Conservation (phyloP, 2,888 invertebrate genomes). For the Erebia palarica region DNA sequence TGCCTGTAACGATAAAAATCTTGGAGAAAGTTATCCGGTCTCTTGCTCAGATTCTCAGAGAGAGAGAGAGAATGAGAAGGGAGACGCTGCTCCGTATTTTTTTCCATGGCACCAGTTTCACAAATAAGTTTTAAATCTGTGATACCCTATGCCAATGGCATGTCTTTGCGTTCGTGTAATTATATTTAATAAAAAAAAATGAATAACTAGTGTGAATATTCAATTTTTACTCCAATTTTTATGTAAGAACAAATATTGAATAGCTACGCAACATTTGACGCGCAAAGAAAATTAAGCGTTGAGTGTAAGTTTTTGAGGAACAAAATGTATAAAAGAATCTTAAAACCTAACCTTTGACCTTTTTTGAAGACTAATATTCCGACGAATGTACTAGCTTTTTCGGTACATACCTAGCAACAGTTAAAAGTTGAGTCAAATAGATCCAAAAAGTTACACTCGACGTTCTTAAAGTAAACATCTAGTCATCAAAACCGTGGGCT, state of each 20-base stretch:
- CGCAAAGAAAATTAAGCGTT: slow-evolving; percentile 6
- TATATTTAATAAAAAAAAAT: slow-evolving; percentile 12
- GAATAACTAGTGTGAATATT: slow-evolving; percentile 2
- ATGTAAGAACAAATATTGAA: slow-evolving; percentile 16
- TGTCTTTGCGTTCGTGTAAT: slow-evolving; percentile 9
- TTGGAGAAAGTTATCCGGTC: too few species aligned
- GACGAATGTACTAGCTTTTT: too few species aligned
- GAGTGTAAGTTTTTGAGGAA: slow-evolving; percentile 2
- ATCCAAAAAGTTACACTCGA: slow-evolving; percentile 12
- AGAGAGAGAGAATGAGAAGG: not conserved
- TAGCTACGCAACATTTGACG: slow-evolving; percentile 18
- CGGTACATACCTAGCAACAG: too few species aligned
- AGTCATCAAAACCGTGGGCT: slow-evolving; percentile 40
- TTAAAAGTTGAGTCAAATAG: too few species aligned
- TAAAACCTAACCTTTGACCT: too few species aligned
- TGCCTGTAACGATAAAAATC: too few species aligned
- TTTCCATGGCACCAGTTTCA: not conserved
- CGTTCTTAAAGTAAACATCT: slow-evolving; percentile 39
- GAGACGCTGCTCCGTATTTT: not conserved
- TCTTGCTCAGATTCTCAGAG: not conserved
- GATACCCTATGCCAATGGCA: not conserved
- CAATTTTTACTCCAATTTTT: slow-evolving; percentile 9
- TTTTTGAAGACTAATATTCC: too few species aligned
- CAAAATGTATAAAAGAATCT: not conserved
- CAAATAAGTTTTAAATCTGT: slow-evolving; percentile 1